These are phyloP conservation scores for Xestoiulus laeticollis DNA, from an alignment of 2,888 invertebrate species.

Conservation along the genomic window DNA sequence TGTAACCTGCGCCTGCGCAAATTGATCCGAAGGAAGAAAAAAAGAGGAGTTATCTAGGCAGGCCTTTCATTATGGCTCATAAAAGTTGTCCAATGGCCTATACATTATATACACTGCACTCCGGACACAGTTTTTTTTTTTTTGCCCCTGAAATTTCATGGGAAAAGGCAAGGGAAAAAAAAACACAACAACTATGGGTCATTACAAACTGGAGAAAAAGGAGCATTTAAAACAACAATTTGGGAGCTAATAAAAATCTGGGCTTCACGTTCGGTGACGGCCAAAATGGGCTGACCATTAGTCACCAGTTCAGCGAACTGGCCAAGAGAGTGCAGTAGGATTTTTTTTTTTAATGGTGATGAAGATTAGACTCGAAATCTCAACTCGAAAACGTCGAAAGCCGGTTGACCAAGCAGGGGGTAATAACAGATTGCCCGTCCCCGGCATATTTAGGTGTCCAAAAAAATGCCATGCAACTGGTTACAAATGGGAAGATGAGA, in stretches of 20 bases:
- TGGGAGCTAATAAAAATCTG: not conserved
- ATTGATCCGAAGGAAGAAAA: too few relatives aligned
- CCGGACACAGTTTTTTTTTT: not conserved
- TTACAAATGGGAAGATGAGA: not conserved
- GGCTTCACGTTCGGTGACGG: not conserved
- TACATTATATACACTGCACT: not conserved
- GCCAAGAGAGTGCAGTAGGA: not conserved
- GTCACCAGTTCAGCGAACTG: not conserved
- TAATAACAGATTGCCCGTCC: slow-evolving; percentile 4
- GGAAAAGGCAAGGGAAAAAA: not conserved
- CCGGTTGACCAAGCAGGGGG: slow-evolving; percentile 26
- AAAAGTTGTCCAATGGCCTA: not conserved
- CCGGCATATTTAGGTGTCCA: slow-evolving; percentile 24
- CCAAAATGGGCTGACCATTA: slow-evolving; percentile 2
- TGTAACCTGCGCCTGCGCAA: not conserved
- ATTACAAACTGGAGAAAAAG: slow-evolving; percentile 26
- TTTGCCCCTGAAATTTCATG: slow-evolving; percentile 3
- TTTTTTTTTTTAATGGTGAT: slow-evolving; percentile 2
- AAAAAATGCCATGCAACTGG: slow-evolving; percentile 6
- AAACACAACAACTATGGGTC: not conserved
- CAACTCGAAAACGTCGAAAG: not conserved
- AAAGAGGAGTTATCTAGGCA: not conserved
- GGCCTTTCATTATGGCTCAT: slow-evolving; percentile 12
- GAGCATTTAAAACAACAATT: slow-evolving; percentile 18
- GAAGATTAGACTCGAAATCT: not conserved